These are phyloP conservation scores for Drosophila bifasciata DNA, from an alignment of 1,140 invertebrate genomes.

Conservation along the genomic window DNA sequence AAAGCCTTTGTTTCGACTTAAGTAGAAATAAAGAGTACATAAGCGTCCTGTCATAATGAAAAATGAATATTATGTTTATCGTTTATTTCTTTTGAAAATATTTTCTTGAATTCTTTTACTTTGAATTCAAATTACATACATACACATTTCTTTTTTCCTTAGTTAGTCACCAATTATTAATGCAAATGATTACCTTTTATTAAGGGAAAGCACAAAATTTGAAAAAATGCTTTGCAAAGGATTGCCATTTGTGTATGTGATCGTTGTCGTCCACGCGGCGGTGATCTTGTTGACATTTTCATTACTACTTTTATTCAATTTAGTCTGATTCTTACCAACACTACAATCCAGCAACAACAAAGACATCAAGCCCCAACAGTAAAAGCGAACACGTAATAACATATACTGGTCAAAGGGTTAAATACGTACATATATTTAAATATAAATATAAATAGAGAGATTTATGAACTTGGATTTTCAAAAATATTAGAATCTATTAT, in stretches of 20 bases:
- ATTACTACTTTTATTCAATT: constrained; percentile 83
- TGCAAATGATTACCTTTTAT: constrained; percentile 56
- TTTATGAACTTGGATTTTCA: no score
- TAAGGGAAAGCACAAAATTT: constrained; percentile 40
- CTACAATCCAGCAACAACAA: constrained; percentile 43
- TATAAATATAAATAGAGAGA: no score
- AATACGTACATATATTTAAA: no score
- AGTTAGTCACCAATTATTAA: constrained; percentile 44
- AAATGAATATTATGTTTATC: neutral
- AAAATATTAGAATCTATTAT: no score
- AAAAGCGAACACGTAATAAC: neutral
- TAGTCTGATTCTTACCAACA: constrained; percentile 53
- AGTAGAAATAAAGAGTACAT: constrained; percentile 18
- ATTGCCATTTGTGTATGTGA: constrained; percentile 65
- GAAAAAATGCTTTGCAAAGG: constrained; percentile 55
- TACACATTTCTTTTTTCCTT: constrained; percentile 32
- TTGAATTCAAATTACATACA: constrained; percentile 18
- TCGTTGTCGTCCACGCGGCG: constrained; percentile 60
- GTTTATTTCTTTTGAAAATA: constrained; percentile 6
- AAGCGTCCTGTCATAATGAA: neutral
- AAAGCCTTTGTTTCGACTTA: neutral
- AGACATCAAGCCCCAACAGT: constrained; percentile 11
- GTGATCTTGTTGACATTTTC: constrained; percentile 74
- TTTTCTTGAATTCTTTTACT: constrained; percentile 13
- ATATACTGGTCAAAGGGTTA: no score